Conservation (phyloP, 2,888 invertebrate species). For the Drosophila imparisetae region DNA sequence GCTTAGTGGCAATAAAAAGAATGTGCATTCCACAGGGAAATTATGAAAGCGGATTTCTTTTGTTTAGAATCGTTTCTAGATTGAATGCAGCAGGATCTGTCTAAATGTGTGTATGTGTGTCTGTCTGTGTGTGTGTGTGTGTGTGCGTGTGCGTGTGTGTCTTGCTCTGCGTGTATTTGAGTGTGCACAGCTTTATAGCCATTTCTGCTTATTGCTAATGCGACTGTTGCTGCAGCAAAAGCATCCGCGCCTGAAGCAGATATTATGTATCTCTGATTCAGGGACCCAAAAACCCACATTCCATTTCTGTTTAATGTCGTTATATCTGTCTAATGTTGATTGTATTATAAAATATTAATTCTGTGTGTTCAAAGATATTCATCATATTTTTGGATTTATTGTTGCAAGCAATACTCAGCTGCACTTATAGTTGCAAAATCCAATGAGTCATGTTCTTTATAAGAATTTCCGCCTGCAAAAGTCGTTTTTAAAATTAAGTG, state of each 20-base stretch:
- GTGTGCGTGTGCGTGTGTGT: conserved; percentile 28
- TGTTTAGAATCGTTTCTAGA: conserved; percentile 80
- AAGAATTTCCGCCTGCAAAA: too few relatives aligned
- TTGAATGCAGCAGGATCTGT: conserved; percentile 60
- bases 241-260: conserved; percentile 42
- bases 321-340: conserved; percentile 51
- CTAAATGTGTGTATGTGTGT: conserved; percentile 21
- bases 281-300: conserved; percentile 14
- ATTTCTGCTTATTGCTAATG: conserved; percentile 77
- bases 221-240: conserved; percentile 55
- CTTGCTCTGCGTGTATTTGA: conserved; percentile 25
- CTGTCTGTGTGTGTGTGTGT: not conserved
- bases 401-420: not conserved
- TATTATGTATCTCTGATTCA: conserved; percentile 38
- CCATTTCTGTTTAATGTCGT: conserved; percentile 30
- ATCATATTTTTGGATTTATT: not conserved
- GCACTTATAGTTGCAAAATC: not conserved
- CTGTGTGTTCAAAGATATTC: not conserved
- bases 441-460: not conserved
- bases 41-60: conserved; percentile 82
- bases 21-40: conserved; percentile 79
- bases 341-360: conserved; percentile 66
- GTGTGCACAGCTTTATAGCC: conserved; percentile 59
- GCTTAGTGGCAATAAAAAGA: conserved; percentile 82
- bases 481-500: too few relatives aligned